Evolutionary conservation across 2,888 invertebrate genomes (phyloP), one percentile per base, ranked within the genome.

Genomic region (Stramonita haemastoma): DNA sequence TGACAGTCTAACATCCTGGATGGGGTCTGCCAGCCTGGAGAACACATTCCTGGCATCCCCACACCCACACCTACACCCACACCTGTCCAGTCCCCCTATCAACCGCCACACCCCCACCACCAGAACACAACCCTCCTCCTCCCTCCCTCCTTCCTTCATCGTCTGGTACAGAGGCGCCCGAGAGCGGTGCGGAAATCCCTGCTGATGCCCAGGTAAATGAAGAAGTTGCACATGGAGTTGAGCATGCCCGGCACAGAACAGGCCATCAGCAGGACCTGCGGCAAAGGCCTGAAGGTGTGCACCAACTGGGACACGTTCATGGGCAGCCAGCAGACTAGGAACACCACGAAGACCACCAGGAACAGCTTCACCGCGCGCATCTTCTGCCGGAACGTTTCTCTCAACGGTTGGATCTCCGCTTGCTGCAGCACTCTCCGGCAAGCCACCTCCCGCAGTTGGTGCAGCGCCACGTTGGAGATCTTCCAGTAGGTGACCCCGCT

Each of bases 211-310:
- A 81, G 26, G 46, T 81, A 81, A 6, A 81, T 36, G 81, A 81
- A 81, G 46, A 81, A 81, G 81, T 81, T 81, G 81, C 81, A 81
- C 36, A 81, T 22, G 6, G 81, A 81, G 26, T 81, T 36, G 26
- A 81, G 81, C 81, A 81, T 81, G 26, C 81, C 81, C 22, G 81
- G 81, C 36, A 81, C 81, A 22, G 81, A 81, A 6, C 36, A 13
- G 0, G 81, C 81, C 81, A 46, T 81, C 36, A 22, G 19, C 36
- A 81, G 22, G 22, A 5, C 22, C 8, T 36, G 2, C 36, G 46
- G 26, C 5, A 36, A 1, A 11, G 15, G 22, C 26, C 6, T 81
- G 26, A 46, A 81, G 36, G 19, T 26, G 17, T 81, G 22, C 46
- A 81, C 36, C 0, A 81, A 8, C 81, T 81, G 81, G 0, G 26